phyloP scores from a whole-genome alignment of 2,888 invertebrate genomes.

The Galerucella pusilla region DNA sequence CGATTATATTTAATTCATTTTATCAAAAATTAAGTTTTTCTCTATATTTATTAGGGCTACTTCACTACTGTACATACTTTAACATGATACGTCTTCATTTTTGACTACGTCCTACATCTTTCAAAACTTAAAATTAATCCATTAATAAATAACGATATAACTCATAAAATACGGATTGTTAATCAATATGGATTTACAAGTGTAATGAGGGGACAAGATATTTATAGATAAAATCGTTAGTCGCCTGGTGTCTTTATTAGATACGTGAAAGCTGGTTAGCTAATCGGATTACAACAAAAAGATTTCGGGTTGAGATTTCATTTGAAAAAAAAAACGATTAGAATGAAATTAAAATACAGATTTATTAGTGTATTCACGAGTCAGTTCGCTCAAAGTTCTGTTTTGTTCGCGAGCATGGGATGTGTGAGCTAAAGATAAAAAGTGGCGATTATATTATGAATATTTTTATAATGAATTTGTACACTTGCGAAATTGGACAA shows the following conservation, averaged over 20 bases:
- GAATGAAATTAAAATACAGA: not conserved
- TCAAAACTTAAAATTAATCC: slow-evolving; percentile 21
- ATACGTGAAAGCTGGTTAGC: not conserved
- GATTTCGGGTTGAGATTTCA: not conserved
- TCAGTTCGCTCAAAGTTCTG: too few relatives aligned
- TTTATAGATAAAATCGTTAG: slow-evolving; percentile 12
- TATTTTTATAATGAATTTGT: too few relatives aligned
- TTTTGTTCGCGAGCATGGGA: too few relatives aligned
- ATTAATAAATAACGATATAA: slow-evolving; percentile 28
- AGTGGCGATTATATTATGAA: too few relatives aligned
- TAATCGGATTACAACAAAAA: slow-evolving; percentile 11
- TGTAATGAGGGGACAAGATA: slow-evolving; percentile 26
- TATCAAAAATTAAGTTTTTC: not conserved
- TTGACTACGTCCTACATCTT: slow-evolving; percentile 18
- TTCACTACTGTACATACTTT: not conserved
- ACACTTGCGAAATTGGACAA: too few relatives aligned
- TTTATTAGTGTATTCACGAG: too few relatives aligned
- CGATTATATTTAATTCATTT: not conserved
- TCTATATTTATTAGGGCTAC: not conserved
- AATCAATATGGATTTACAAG: slow-evolving; percentile 33
- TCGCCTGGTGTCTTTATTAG: slow-evolving; percentile 4
- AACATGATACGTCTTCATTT: slow-evolving; percentile 13
- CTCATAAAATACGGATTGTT: slow-evolving; percentile 27
- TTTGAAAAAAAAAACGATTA: not conserved
- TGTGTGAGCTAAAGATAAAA: too few relatives aligned